These are phyloP conservation scores for human (Homo sapiens) DNA, from an alignment of 2,113 vertebrate genomes.

Conservation along the genomic window DNA sequence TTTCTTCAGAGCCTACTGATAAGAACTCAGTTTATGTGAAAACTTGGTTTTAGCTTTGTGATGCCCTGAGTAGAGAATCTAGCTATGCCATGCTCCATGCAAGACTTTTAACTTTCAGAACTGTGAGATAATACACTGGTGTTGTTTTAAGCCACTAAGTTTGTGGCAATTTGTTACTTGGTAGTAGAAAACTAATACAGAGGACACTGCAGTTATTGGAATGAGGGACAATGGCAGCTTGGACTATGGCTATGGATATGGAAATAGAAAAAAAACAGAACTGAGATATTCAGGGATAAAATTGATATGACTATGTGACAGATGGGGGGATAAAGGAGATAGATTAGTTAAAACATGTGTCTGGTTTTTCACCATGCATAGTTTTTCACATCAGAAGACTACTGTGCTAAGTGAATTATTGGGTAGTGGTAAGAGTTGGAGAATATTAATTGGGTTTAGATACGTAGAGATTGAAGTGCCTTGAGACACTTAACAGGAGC, in stretches of 20 bases:
- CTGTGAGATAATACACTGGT: background rate
- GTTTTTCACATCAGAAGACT: background rate
- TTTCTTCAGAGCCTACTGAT: background rate
- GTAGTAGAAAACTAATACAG: background rate
- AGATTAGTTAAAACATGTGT: background rate
- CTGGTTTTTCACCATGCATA: background rate
- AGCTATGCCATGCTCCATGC: background rate
- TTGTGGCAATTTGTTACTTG: background rate
- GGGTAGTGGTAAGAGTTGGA: background rate
- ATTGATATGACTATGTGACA: background rate
- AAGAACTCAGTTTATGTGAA: background rate
- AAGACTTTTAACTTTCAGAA: background rate
- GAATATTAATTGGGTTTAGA: background rate
- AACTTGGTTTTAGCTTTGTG: background rate
- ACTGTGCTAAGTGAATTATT: background rate
- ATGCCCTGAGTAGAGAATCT: background rate
- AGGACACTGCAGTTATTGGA: background rate
- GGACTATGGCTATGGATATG: background rate
- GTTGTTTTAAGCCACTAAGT: background rate
- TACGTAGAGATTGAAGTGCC: background rate
- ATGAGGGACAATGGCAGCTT: background rate
- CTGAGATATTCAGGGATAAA: background rate
- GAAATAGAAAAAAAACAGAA: slow-evolving; percentile 4
- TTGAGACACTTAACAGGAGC: background rate
- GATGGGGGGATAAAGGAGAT: background rate